Percentiles rank a stretch among this genome's conserved stretches.
phyloP scores from a whole-genome alignment of 1,140 invertebrate genomes.

The Trypoxylus dichotomus region DNA sequence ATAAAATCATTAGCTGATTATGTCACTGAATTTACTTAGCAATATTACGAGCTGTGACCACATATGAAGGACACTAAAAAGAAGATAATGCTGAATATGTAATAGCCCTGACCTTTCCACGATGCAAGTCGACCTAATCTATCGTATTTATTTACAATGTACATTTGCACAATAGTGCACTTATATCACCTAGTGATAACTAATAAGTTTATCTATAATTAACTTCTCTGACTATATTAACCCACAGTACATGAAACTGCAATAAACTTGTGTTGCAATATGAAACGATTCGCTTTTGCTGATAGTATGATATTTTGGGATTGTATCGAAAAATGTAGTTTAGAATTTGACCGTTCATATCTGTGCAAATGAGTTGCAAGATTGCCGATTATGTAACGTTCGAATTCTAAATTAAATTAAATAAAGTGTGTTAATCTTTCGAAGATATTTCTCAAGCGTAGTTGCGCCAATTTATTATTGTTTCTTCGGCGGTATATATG shows the following conservation, averaged over 20 bases:
- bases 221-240: background rate
- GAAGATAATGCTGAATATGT: background rate
- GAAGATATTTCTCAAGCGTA: background rate
- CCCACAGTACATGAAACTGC: background rate
- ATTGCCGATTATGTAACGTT: background rate
- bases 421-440: background rate
- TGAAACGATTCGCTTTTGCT: background rate
- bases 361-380: background rate
- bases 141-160: background rate
- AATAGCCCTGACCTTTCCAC: background rate
- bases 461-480: background rate
- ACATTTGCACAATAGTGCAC: background rate
- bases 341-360: no score
- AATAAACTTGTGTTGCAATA: background rate
- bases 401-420: background rate
- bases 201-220: background rate
- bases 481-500: background rate
- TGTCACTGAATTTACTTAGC: background rate
- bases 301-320: background rate
- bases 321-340: background rate
- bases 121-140: background rate
- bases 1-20: background rate
- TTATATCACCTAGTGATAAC: background rate
- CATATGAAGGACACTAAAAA: background rate
- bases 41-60: no score